A percentile compares a stretch with the other conserved stretches of the same genome.
These are phyloP conservation scores for Pollicipes pollicipes DNA, from an alignment of 1,140 invertebrate species.

Conservation along the genomic window DNA sequence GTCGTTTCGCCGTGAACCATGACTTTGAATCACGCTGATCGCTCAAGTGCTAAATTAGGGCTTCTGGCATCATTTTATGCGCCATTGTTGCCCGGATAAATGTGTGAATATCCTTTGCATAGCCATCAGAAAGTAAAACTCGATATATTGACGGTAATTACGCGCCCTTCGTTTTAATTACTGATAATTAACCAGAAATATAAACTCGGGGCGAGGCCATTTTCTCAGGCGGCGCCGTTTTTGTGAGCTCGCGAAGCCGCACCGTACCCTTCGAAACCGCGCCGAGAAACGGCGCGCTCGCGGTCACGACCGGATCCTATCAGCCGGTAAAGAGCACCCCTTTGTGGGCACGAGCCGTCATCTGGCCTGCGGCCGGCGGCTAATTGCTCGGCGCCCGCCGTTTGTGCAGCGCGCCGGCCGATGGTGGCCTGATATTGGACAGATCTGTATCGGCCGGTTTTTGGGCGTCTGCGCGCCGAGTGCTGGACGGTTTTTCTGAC, in stretches of 20 bases:
- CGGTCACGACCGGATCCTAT: not conserved
- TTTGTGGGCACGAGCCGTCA: not conserved
- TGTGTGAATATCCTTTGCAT: not conserved
- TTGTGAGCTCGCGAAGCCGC: not conserved
- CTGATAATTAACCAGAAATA: not conserved
- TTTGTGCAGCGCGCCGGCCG: no score
- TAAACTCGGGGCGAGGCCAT: not conserved
- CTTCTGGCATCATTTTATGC: conserved; percentile 1
- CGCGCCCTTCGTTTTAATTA: not conserved
- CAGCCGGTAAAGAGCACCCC: not conserved
- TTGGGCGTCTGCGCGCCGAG: not conserved
- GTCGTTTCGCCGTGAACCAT: not conserved
- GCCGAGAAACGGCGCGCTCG: not conserved
- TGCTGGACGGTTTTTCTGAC: no score
- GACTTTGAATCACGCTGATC: not conserved
- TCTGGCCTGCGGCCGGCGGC: no score
- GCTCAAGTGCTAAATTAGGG: not conserved
- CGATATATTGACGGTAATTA: not conserved
- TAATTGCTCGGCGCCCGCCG: no score
- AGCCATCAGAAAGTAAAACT: not conserved
- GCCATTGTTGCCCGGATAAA: not conserved
- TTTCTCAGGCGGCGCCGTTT: not conserved
- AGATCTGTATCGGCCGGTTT: not conserved
- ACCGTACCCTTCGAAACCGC: not conserved
- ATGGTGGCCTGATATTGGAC: not conserved